Evolutionary conservation across 2,113 vertebrate genomes (phyloP).

Genomic region (Indicator maculatus): DNA sequence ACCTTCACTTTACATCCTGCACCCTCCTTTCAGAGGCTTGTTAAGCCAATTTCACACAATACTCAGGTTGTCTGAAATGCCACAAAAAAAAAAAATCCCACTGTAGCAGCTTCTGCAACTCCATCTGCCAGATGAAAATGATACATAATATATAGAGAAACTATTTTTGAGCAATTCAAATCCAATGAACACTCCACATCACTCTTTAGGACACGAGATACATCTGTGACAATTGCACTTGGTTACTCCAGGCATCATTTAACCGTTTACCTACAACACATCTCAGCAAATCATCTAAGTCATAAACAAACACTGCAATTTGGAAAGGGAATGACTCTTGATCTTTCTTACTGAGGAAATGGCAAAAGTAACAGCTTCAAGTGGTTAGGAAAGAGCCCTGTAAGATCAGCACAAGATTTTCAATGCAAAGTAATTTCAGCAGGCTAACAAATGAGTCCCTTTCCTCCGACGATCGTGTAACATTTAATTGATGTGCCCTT

Average conservation of each 20-base stretch:
- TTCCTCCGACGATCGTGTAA: neutral
- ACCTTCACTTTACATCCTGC: neutral
- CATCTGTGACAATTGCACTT: neutral
- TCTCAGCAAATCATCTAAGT: neutral
- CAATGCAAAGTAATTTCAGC: constrained; percentile 31
- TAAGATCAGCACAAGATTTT: constrained; percentile 6
- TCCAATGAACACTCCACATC: neutral
- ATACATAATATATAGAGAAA: constrained; percentile 32
- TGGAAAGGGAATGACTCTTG: neutral
- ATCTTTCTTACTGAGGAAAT: neutral
- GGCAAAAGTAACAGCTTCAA: constrained; percentile 20
- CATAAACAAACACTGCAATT: neutral
- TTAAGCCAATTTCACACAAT: constrained; percentile 18
- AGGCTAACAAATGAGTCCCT: constrained; percentile 29
- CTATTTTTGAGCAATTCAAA: constrained; percentile 18
- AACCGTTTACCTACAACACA: neutral
- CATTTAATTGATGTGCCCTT: constrained; percentile 47
- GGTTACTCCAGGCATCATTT: neutral
- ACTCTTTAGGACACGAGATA: neutral
- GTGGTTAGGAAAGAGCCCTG: neutral
- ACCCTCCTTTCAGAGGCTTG: neutral
- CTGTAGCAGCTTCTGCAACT: constrained; percentile 29
- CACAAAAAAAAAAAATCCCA: neutral
- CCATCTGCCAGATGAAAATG: constrained; percentile 48
- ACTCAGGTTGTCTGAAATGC: constrained; percentile 19